A percentile compares a stretch with the other conserved stretches of the same genome.
phyloP scores from a whole-genome alignment of 2,888 invertebrate genomes.

The Molorchus minor region DNA sequence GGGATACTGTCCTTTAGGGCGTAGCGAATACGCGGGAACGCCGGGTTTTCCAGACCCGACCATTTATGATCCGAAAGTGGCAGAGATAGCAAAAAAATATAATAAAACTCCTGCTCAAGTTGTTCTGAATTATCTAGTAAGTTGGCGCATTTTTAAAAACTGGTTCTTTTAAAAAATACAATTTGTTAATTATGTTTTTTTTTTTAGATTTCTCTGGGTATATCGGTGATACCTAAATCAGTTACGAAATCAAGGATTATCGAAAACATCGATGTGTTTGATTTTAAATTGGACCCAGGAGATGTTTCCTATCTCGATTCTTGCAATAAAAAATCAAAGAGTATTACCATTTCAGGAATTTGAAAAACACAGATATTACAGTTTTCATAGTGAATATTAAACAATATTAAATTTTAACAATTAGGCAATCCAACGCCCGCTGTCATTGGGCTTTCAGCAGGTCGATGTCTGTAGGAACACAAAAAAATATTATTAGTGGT shows the following conservation, averaged over 20 bases:
- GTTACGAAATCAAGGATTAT: slow-evolving; percentile 77
- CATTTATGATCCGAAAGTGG: slow-evolving; percentile 65
- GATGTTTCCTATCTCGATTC: slow-evolving; percentile 74
- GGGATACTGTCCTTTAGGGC: slow-evolving; percentile 80
- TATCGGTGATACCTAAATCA: slow-evolving; percentile 81
- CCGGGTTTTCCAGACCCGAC: slow-evolving; percentile 65
- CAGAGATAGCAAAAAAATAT: slow-evolving; percentile 68
- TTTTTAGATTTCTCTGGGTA: slow-evolving; percentile 50
- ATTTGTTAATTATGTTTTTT: too few relatives aligned
- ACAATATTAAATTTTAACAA: too few relatives aligned
- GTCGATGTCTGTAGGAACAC: too few relatives aligned
- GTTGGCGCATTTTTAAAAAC: neutral
- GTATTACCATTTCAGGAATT: slow-evolving; percentile 57
- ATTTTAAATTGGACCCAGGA: slow-evolving; percentile 75
- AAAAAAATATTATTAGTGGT: too few relatives aligned
- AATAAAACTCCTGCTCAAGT: slow-evolving; percentile 72
- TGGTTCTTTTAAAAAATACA: too few relatives aligned
- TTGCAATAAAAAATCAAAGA: slow-evolving; percentile 76
- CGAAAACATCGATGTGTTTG: slow-evolving; percentile 77
- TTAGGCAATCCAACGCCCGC: too few relatives aligned
- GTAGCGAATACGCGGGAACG: slow-evolving; percentile 63
- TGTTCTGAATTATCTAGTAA: slow-evolving; percentile 71
- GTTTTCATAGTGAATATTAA: slow-evolving; percentile 55
- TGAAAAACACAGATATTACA: slow-evolving; percentile 56
- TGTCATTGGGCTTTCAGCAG: too few relatives aligned